A percentile compares a stretch with the other conserved stretches of the same genome.
phyloP scores from a whole-genome alignment of 2,113 vertebrate genomes.

The Notechis scutatus region DNA sequence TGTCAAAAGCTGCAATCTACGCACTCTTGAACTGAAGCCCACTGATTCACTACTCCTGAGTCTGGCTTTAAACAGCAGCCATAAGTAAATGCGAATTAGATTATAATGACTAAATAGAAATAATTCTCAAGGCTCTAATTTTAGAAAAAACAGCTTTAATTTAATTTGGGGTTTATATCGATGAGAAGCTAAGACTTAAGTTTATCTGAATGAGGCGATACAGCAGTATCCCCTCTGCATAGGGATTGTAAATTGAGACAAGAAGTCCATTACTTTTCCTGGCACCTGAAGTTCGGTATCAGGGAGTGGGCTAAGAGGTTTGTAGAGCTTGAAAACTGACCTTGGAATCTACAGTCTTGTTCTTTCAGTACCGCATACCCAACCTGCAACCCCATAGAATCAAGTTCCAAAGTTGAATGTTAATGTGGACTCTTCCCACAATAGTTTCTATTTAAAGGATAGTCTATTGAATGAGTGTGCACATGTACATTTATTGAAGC shows the following conservation, averaged over 20 bases:
- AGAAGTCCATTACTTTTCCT: neutral
- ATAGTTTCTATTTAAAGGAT: neutral
- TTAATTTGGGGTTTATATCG: neutral
- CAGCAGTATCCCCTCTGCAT: neutral
- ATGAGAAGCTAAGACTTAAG: neutral
- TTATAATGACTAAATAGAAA: neutral
- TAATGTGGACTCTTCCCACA: neutral
- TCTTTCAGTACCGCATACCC: neutral
- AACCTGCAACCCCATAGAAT: neutral
- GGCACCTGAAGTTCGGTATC: neutral
- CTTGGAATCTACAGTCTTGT: neutral
- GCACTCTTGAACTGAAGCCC: neutral
- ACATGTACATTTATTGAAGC: neutral
- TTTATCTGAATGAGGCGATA: neutral
- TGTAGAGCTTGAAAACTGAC: neutral
- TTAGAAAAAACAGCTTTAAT: neutral
- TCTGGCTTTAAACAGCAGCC: neutral
- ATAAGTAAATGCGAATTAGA: neutral
- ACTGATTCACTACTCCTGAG: neutral
- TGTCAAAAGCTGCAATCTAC: neutral
- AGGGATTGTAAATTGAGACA: neutral
- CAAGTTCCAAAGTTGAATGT: neutral
- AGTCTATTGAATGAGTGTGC: neutral
- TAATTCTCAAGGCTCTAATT: neutral
- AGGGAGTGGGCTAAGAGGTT: neutral